A percentile compares a stretch with the other conserved stretches of the same genome.
phyloP scores from a whole-genome alignment of 2,888 invertebrate species.

The Eucriotettix oculatus region DNA sequence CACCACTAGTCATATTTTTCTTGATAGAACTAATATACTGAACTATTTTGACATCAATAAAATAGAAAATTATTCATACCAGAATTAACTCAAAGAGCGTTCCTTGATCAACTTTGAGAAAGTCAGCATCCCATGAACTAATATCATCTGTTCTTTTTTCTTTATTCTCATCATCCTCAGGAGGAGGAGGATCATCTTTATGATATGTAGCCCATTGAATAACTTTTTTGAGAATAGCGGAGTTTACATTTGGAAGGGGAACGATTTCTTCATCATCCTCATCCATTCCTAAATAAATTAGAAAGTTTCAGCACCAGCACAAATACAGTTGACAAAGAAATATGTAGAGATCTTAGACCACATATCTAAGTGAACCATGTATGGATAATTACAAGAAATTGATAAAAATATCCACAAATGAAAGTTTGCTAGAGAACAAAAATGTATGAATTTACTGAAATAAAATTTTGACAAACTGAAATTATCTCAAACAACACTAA shows the following conservation, averaged over 20 bases:
- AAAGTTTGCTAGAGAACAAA: too few species aligned
- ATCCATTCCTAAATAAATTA: constrained; percentile 40
- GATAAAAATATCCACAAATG: too few species aligned
- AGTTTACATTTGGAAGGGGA: constrained; percentile 93
- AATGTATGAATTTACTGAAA: too few species aligned
- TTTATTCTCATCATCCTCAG: constrained; percentile 94
- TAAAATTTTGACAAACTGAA: too few species aligned
- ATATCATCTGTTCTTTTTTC: constrained; percentile 99
- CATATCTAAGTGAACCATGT: too few species aligned
- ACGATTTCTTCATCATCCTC: constrained; percentile 89
- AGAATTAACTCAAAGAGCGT: constrained; percentile 90
- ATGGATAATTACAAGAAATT: too few species aligned
- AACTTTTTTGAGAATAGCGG: constrained; percentile 88
- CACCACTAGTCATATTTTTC: too few species aligned
- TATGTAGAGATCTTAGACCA: too few species aligned
- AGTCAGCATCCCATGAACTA: constrained; percentile 97
- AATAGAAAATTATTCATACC: constrained; percentile 16
- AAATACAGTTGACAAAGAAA: too few species aligned
- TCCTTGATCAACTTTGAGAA: constrained; percentile 94
- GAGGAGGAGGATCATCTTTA: constrained; percentile 88
- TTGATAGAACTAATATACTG: not conserved
- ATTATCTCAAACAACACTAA: too few species aligned
- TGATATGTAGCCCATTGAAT: constrained; percentile 87
- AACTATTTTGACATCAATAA: not conserved
- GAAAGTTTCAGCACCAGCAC: too few species aligned